Conservation (phyloP, 2,888 invertebrate species). For the Plagodis pulveraria region DNA sequence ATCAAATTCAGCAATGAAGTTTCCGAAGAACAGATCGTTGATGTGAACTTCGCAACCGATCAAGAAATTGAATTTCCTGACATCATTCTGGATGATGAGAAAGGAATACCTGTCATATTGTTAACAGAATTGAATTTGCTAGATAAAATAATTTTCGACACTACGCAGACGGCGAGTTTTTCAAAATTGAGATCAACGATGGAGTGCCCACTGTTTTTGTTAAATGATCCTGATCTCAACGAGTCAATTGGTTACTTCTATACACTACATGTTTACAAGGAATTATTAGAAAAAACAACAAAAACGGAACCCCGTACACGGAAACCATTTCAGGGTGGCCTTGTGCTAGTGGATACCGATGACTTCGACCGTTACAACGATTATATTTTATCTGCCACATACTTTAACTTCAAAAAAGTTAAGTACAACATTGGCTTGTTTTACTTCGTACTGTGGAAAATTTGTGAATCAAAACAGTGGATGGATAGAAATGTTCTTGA, state of each 20-base stretch:
- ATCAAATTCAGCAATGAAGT: too few species aligned
- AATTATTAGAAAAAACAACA: conserved; percentile 39
- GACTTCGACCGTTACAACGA: conserved; percentile 59
- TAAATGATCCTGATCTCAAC: conserved; percentile 46
- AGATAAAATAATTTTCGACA: conserved; percentile 50
- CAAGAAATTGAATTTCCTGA: conserved; percentile 58
- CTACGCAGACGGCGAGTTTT: conserved; percentile 42
- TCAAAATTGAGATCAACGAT: conserved; percentile 49
- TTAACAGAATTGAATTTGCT: conserved; percentile 46
- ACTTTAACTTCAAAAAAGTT: conserved; percentile 52
- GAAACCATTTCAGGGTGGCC: conserved; percentile 50
- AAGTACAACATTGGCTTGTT: conserved; percentile 53
- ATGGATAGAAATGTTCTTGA: conserved; percentile 56
- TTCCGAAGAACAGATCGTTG: conserved; percentile 43
- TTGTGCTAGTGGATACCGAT: conserved; percentile 49
- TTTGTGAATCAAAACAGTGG: conserved; percentile 56
- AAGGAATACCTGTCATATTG: conserved; percentile 55
- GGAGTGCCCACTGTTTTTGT: conserved; percentile 53
- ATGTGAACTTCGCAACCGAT: conserved; percentile 45
- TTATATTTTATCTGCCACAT: conserved; percentile 55
- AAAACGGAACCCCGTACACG: conserved; percentile 54
- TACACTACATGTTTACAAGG: conserved; percentile 54
- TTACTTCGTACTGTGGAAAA: conserved; percentile 56
- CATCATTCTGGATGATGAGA: conserved; percentile 52
- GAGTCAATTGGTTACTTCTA: conserved; percentile 58